phyloP scores from a whole-genome alignment of 2,797 vertebrate species.

The Apodemus agrarius region DNA sequence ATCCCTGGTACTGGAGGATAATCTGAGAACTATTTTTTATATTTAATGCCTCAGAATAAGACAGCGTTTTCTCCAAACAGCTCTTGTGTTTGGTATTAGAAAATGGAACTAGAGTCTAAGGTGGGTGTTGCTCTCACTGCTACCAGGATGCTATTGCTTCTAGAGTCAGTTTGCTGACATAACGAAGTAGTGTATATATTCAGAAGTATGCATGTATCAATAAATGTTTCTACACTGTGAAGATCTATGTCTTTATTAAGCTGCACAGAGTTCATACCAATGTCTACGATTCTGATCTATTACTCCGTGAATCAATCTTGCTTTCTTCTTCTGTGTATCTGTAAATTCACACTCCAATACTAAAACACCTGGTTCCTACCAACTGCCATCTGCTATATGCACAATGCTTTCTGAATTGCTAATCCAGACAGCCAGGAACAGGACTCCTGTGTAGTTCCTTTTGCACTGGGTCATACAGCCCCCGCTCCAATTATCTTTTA shows the following conservation, averaged over 20 bases:
- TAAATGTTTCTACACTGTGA: constrained; percentile 22
- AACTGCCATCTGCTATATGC: neutral
- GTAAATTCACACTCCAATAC: neutral
- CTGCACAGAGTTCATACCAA: neutral
- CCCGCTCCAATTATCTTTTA: neutral
- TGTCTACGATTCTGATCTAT: constrained; percentile 27
- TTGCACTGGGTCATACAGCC: neutral
- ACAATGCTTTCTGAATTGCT: constrained; percentile 23
- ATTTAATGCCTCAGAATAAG: neutral
- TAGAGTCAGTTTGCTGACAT: neutral
- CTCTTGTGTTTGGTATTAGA: neutral
- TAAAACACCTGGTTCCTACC: constrained; percentile 9
- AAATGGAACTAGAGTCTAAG: neutral
- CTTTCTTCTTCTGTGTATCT: constrained; percentile 16
- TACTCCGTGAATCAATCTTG: constrained; percentile 14
- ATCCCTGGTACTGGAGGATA: neutral
- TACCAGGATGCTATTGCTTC: neutral
- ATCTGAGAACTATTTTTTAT: neutral
- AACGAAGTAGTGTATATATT: neutral
- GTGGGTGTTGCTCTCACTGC: neutral
- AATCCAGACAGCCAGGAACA: neutral
- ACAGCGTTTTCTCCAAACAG: neutral
- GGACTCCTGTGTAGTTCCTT: neutral
- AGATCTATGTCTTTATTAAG: constrained; percentile 20
- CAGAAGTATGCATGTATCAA: neutral